Evolutionary conservation across 2,113 vertebrate species (phyloP), one percentile per base, ranked within the genome.

Genomic region (Hemiscyllium ocellatum): DNA sequence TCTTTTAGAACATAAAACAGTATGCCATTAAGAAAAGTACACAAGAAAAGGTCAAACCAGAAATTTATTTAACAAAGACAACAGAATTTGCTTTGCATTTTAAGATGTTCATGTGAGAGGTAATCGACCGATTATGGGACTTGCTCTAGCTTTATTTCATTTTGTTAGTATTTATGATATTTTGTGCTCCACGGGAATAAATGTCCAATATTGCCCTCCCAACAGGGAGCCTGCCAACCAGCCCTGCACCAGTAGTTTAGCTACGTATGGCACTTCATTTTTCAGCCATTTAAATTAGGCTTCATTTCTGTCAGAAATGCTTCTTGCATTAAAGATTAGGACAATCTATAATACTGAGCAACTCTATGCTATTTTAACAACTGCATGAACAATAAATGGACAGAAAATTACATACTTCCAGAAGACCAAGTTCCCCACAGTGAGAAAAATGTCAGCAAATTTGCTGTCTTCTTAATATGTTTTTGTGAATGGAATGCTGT

Each of bases 371-470:
- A 12, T 8, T 61, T 61, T 61, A 61, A 61, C 56, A 61, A 61
- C 56, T 61, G 2, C 10, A 61, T 61, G 12, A 61, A 61, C 56
- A 61, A 61, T 12, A 61, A 61, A 93, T 93, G 89, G 89, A 93
- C 89, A 93, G 89, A 47, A 93, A 93, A 93, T 93, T 93, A 68
- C 66, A n/a, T 33, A 93, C 89, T 93, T 61, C 89, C 61, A 68
- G 33, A 17, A 68, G 33, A 68, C 5, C 6, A 66, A 93, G 87
- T 56, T 24, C 33, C 89, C 89, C 89, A 37, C 33, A 20, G 56
- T 6, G 89, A 93, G 61, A n/a, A 66, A 56, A 93, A 93, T 37
- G 89, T 37, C 89, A 93, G 61, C 66, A 83, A n/a, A 66, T 68
- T 66, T 22, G 19, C n/a, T 61, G 17, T 66, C 19, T 33, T 65